Conservation (phyloP, 2,888 invertebrate genomes). For the Periphyllus acericola region DNA sequence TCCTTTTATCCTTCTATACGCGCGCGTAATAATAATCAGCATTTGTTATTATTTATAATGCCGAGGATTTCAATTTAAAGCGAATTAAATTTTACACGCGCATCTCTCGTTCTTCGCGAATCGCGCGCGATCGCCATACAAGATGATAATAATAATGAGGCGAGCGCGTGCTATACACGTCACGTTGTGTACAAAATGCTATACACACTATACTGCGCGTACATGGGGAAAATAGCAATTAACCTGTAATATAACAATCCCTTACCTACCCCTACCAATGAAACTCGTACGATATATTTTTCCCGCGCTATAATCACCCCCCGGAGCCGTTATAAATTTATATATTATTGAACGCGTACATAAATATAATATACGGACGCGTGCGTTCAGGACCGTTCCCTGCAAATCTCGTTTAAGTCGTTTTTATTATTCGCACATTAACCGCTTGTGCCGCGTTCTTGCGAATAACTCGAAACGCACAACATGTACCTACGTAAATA, state of each 20-base stretch:
- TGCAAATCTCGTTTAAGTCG: background rate
- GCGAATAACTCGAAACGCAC: background rate
- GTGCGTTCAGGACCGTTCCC: background rate
- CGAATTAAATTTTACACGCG: background rate
- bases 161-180: background rate
- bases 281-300: background rate
- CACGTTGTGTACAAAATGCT: no score
- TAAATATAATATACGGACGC: no score
- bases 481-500: no score
- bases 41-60: background rate
- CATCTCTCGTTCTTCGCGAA: background rate
- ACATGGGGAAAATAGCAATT: background rate
- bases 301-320: background rate
- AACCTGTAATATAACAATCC: background rate
- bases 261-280: background rate
- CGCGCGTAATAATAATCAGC: background rate
- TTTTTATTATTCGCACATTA: background rate
- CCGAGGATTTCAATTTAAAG: background rate
- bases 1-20: no score
- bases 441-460: background rate
- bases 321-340: no score
- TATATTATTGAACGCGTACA: no score
- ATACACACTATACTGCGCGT: background rate
- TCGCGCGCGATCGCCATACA: background rate
- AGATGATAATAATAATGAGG: background rate